phyloP scores from a whole-genome alignment of 2,797 vertebrate genomes.

The Echeneis naucrates region DNA sequence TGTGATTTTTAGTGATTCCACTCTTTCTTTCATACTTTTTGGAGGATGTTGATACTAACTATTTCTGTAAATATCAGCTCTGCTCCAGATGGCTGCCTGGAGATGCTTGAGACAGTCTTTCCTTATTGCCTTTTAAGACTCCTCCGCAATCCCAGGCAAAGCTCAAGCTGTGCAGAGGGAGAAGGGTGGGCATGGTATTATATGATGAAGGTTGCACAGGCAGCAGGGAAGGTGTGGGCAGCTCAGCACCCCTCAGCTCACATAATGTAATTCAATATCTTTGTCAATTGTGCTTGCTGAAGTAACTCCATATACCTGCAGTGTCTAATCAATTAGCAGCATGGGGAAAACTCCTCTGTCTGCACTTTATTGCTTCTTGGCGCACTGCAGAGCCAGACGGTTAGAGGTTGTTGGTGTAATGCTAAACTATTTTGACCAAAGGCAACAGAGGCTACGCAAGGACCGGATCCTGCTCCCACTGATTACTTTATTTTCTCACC shows the following conservation, averaged over 20 bases:
- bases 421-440: conserved; percentile 26
- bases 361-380: conserved; percentile 35
- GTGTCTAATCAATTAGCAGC: conserved; percentile 61
- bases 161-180: conserved; percentile 39
- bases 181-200: background rate
- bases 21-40: background rate
- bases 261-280: conserved; percentile 40
- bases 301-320: conserved; percentile 59
- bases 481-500: conserved; percentile 9
- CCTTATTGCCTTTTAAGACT: conserved; percentile 40
- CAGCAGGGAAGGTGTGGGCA: conserved; percentile 37
- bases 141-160: conserved; percentile 32
- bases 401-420: conserved; percentile 27
- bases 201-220: conserved; percentile 11
- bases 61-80: conserved; percentile 10
- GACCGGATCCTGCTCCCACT: conserved; percentile 14
- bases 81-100: conserved; percentile 38
- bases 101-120: conserved; percentile 34
- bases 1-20: background rate
- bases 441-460: conserved; percentile 8
- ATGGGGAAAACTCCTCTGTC: conserved; percentile 44
- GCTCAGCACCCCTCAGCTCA: conserved; percentile 37
- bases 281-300: conserved; percentile 35
- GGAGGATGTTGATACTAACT: background rate
- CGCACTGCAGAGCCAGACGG: conserved; percentile 49